Conservation (phyloP, 2,113 vertebrate species). For the Ctenomys sociabilis region DNA sequence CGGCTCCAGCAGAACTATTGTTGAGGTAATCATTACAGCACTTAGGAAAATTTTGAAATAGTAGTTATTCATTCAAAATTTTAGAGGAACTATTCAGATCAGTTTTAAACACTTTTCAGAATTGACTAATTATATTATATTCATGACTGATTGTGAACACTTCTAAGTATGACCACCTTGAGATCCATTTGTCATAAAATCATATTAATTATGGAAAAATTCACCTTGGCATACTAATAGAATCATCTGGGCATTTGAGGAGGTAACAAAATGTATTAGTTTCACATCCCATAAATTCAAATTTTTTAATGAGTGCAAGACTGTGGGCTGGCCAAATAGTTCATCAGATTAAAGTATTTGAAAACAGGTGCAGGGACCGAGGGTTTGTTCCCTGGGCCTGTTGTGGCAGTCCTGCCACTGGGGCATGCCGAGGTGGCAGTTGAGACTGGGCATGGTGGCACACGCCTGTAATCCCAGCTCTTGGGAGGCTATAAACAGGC, state of each 20-base stretch:
- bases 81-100: slow-evolving; percentile 52
- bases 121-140: slow-evolving; percentile 4
- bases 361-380: too few species aligned
- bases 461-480: too few species aligned
- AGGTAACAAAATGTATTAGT: slow-evolving; percentile 21
- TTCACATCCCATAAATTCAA: background rate
- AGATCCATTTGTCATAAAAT: slow-evolving; percentile 4
- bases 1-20: slow-evolving; percentile 19
- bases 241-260: slow-evolving; percentile 20
- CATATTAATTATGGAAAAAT: background rate
- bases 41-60: slow-evolving; percentile 53
- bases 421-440: too few species aligned
- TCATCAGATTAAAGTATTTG: too few species aligned
- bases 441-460: too few species aligned
- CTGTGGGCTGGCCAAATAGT: too few species aligned
- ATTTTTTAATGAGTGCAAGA: background rate
- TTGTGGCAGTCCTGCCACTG: too few species aligned
- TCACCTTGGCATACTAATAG: background rate
- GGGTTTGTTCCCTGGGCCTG: too few species aligned
- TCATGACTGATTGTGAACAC: background rate
- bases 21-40: background rate
- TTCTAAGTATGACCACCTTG: background rate
- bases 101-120: slow-evolving; percentile 33
- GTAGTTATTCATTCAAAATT: slow-evolving; percentile 7
- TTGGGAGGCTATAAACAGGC: too few species aligned